Base-by-base conservation (phyloP, 2,797 vertebrate species). In the Sternarchorhynchus goeldii region DNA sequence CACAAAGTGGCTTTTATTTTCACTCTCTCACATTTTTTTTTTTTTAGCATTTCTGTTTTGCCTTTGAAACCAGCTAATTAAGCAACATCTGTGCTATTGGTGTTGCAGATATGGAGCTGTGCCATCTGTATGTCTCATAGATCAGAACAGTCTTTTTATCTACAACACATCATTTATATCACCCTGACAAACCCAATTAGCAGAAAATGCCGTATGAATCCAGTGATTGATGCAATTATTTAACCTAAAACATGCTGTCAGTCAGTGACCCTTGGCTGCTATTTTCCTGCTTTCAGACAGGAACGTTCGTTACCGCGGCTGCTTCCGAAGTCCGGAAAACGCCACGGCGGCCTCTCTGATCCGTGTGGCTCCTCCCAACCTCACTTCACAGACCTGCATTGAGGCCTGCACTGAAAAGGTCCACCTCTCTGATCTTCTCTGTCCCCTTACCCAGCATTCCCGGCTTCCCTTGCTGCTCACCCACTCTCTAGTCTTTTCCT, bases 341-440 rank as follows among this genome's bases (percentile, higher is more conserved):
- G 77, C 90, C 75, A 92, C 94, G 2, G 83, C 90, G 41, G 87
- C 91, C 84, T 96, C 97, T 84, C 92, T 95, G 2, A 84, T 93
- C 88, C 89, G 90, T 82, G 90, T 94, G 76, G 78, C 86, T 3
- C 94, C 95, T 86, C 88, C 92, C 81, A 98, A 98, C 84, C 85
- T 95, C 71, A 98, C 97, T 0, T 91, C 91, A n/a, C 96, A 97
- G 88, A 93, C 89, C 84, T 99, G 97, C 91, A 94, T 95, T 0
- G 94, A 95, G 88, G 95, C 94, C 85, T 99, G 97, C 90, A 96
- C 95, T 76, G 93, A 96, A 88, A 80, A 86, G 83, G 85, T 86
- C 31, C 68, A 62, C 56, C 50, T 59, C 36, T 16, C 12, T 59
- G 57, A 63, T 14, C 41, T 58, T 32, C 67, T 63, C 57, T 63